Conservation (phyloP, 1,140 invertebrate genomes). For the Nixonia krombeini region DNA sequence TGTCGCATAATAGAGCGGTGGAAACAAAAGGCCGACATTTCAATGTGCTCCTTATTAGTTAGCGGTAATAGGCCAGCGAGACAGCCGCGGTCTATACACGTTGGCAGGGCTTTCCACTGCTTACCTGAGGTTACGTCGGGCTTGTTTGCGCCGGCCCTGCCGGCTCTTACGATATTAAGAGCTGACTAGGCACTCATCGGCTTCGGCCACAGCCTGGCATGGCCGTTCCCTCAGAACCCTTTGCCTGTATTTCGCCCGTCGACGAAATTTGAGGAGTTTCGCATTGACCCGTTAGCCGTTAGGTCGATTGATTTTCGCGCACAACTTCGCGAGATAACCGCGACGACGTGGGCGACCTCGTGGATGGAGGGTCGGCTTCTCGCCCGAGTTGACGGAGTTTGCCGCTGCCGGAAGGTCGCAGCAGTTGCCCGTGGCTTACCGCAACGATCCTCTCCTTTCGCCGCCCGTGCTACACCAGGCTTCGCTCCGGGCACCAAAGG, state of each 20-base stretch:
- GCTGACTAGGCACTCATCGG: constrained; percentile 59
- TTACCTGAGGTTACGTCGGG: constrained; percentile 62
- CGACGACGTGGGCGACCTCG: constrained; percentile 40
- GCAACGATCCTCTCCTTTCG: constrained; percentile 64
- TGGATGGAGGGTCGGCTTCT: constrained; percentile 38
- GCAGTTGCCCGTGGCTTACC: constrained; percentile 67
- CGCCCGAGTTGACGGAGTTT: constrained; percentile 45
- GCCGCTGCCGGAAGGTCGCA: constrained; percentile 58
- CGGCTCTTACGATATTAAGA: constrained; percentile 70
- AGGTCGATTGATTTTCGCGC: constrained; percentile 68
- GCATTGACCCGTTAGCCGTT: constrained; percentile 57
- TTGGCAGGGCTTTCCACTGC: constrained; percentile 59
- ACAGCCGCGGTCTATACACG: constrained; percentile 34
- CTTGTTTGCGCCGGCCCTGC: constrained; percentile 66
- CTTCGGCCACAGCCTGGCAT: too few species aligned
- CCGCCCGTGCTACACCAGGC: constrained; percentile 31
- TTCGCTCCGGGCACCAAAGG: constrained; percentile 14
- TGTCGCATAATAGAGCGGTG: constrained; percentile 14
- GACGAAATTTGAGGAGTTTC: constrained; percentile 43
- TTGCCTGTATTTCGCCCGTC: constrained; percentile 30
- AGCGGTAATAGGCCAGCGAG: constrained; percentile 67
- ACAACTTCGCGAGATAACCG: constrained; percentile 50
- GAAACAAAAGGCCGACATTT: constrained; percentile 67
- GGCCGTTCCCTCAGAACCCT: too few species aligned
- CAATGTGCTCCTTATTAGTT: constrained; percentile 71